Base-by-base conservation (phyloP, 2,113 vertebrate genomes). In the Psittacula cyanocephala region DNA sequence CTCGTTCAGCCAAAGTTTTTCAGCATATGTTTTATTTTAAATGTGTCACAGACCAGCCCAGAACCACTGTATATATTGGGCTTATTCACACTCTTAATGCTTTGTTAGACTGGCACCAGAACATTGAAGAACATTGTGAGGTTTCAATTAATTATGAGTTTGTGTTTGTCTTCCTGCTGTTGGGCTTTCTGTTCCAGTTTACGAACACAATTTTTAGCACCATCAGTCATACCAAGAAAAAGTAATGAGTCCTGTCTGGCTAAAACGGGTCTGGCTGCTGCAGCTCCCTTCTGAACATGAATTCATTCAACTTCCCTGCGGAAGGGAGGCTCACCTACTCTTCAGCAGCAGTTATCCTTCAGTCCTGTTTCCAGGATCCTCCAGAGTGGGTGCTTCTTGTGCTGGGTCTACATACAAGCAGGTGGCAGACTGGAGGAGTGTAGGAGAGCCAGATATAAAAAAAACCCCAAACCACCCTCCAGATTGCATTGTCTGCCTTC, bases 401-500 rank as follows among this genome's bases (percentile, higher is more conserved):
- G 95, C 94, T 97, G 94, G 89, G 94, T 96, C 95, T 96, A 69
- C 79, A 82, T 65, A 85, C 3, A 19, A 94, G 91, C 94, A 95
- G 94, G 96, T 96, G 95, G 89, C 95, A 97, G 95, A 97, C 96
- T 95, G 94, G 86, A 91, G 96, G 89, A 96, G 96, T 95, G 95
- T 97, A 95, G 96, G 95, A 96, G 89, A 95, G 35, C 59, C 67
- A 44, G 93, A 91, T 92, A 87, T 37, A 92, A 69, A 95, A 94
- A 91, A 83, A n/a, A 10, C 1, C 10, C 59, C 59, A 16, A 44
- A 13, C 57, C 35, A 12, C 13, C 47, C 81, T 96, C 94, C 96
- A 97, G 95, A 97, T 97, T 97, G 95, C 94, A 97, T 96, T 96
- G 95, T 96, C 94, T 97, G 95, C 70, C 59, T 91, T 96, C 81